Conservation (phyloP, 1,140 invertebrate genomes). For the Eriocheir sinensis region DNA sequence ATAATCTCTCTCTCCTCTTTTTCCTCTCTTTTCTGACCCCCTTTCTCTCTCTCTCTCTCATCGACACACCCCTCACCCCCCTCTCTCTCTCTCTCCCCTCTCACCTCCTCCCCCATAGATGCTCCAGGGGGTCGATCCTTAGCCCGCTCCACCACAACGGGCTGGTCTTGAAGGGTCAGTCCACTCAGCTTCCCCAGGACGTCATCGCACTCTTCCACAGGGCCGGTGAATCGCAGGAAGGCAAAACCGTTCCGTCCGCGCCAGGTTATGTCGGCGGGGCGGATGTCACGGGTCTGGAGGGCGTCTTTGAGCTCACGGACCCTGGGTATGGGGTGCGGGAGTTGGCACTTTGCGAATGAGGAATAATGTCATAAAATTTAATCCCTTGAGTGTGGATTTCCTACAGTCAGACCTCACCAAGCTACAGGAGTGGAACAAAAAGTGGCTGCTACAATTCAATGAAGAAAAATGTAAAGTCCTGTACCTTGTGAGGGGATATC, state of each 20-base stretch:
- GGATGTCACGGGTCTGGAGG: constrained; percentile 65
- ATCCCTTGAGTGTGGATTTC: too few species aligned
- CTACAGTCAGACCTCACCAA: too few species aligned
- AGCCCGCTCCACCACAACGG: constrained; percentile 60
- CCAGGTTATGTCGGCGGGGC: constrained; percentile 73
- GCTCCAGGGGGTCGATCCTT: constrained; percentile 66
- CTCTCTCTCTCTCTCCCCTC: constrained; percentile 59
- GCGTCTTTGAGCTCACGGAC: constrained; percentile 77
- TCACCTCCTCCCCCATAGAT: constrained; percentile 44
- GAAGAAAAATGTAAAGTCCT: too few species aligned
- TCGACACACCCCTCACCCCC: neutral
- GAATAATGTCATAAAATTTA: too few species aligned
- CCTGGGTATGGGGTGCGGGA: constrained; percentile 45
- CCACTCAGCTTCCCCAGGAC: constrained; percentile 67
- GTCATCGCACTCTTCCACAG: constrained; percentile 72
- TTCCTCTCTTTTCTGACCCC: constrained; percentile 53
- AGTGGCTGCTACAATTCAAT: too few species aligned
- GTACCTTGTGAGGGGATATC: too few species aligned
- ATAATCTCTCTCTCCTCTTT: neutral
- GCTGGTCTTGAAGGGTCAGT: constrained; percentile 71
- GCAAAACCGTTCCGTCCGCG: constrained; percentile 74
- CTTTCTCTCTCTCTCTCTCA: neutral
- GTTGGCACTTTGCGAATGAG: too few species aligned
- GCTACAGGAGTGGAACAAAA: too few species aligned
- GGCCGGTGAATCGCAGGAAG: constrained; percentile 74